Evolutionary conservation across 2,888 invertebrate genomes (phyloP), one percentile per base, ranked within the genome.

Genomic region (Xylocampa areola): DNA sequence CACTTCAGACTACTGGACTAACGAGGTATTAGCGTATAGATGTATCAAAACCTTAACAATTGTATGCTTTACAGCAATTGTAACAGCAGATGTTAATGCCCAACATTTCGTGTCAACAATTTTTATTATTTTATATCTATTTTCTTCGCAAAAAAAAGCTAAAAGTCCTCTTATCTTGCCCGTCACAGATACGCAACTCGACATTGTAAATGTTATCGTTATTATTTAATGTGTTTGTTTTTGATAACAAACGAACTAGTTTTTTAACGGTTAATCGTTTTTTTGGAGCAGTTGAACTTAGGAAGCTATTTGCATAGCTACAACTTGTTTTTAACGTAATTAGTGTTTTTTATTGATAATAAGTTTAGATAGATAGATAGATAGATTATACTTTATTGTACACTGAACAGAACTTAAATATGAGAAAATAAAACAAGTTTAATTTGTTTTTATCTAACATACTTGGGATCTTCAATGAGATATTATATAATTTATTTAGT

Each of bases 151-250:
- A 35, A 47, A 48, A 58, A 45, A 44, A 33, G 19, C 33, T 51
- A 36, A 35, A 50, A 43, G 36, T 43, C 5, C 33, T 27, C 41
- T 68, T 68, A 65, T 65, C 62, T 57, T 5, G 1, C 35, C 39
- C 44, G 64, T 55, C 54, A 68, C 44, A 68, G 73, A 73, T 65
- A 72, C 35, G 43, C 7, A 29, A 5, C 23, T 13, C 32, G 51
- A 54, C 51, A 21, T 49, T 51, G 49, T 55, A 43, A 58, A 53
- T 59, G 41, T 71, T 55, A 66, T 71, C 54, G 40, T 54, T 69
- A 33, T 61, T 66, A 70, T 55, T 67, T 47, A 50, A 58, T 43
- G 44, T 67, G 50, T 61, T 61, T 61, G 43, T 50, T 49, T 23
- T 13, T n/a, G 58, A 71, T 71, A 66, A 51, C 5, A 21, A 23